Evolutionary conservation across 1,140 invertebrate species (phyloP).

Genomic region (Ips typographus): DNA sequence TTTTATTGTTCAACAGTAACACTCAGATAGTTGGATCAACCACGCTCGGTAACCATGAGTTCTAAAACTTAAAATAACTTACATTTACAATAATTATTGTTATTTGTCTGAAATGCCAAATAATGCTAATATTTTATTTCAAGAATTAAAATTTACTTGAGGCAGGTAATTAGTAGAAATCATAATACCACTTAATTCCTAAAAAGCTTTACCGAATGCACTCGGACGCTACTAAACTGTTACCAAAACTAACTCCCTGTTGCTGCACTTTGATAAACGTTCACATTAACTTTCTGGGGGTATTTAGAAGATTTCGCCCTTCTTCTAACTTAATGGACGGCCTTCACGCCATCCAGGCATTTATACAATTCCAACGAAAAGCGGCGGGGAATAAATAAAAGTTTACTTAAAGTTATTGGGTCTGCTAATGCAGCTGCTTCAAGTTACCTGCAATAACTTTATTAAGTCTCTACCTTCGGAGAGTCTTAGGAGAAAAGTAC

Average conservation of each 20-base stretch:
- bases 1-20: too few species aligned
- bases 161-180: too few species aligned
- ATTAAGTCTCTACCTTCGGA: background rate
- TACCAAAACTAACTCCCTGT: background rate
- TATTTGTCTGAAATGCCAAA: too few species aligned
- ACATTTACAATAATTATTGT: too few species aligned
- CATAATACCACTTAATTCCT: too few species aligned
- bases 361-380: background rate
- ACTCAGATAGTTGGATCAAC: too few species aligned
- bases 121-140: too few species aligned
- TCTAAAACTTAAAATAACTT: too few species aligned
- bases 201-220: too few species aligned
- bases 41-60: too few species aligned
- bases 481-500: background rate
- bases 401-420: background rate
- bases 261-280: conserved; percentile 1
- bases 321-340: background rate
- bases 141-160: too few species aligned
- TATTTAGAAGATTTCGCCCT: conserved; percentile 5
- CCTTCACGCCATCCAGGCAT: background rate
- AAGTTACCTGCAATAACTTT: background rate
- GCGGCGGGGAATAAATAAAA: background rate
- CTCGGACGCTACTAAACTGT: background rate
- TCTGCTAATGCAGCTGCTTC: background rate
- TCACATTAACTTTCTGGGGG: background rate